Evolutionary conservation across 2,113 vertebrate species (phyloP), one percentile per base, ranked within the genome.

Genomic region (Gulo gulo): DNA sequence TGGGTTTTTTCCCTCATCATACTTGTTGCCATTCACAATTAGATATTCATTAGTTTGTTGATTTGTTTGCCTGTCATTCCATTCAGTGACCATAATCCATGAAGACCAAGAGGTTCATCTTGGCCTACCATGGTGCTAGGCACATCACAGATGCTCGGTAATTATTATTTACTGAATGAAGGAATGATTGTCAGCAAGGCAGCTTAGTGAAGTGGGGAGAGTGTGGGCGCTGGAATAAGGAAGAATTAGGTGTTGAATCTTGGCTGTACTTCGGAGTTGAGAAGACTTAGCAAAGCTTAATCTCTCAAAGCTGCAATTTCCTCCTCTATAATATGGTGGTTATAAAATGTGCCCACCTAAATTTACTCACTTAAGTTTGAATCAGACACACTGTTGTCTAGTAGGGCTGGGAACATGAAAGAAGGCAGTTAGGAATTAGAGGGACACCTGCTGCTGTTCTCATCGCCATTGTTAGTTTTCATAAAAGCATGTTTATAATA

Each of bases 231-330:
- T 93, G 59, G 57, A 95, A 57, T 86, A 57, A 67, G 78, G 76
- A 91, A 85, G 50, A 92, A 67, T 36, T 86, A 69, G 57, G 16
- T 89, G 93, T 93, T 81, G 73, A 95, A 52, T 92, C 42, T 96
- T 59, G 36, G 23, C 69, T 88, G 42, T 63, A 52, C 21, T 79
- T 89, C 39, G 50, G 61, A 93, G 63, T 61, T 8, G 6, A 34
- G 42, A 63, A 42, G 52, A 18, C 26, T 92, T 88, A 52, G 69
- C 6, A 59, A 91, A 87, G 42, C 42, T 94, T 90, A 67, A 59
- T 74, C 36, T 81, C 81, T 93, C 42, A 69, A 71, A 92, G 81
- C 81, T 87, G 31, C 24, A 55, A 87, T 94, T 95, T 88, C 63
- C 18, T 91, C 15, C 15, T 81, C 57, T 50, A 8, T 95, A 59